Conservation (phyloP, 1,140 invertebrate genomes). For the Condylostylus longicornis region DNA sequence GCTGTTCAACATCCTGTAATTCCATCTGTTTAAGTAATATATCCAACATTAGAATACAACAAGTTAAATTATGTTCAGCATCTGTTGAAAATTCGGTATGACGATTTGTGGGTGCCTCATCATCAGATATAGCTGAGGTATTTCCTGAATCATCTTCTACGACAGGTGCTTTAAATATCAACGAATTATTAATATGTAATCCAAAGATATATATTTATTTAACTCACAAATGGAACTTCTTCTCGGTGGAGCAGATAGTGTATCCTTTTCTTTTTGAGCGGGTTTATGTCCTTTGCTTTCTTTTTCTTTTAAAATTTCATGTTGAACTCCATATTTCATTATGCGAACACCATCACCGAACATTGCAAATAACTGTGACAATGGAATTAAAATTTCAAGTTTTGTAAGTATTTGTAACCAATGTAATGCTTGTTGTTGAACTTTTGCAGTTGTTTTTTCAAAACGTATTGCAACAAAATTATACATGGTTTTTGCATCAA, state of each 20-base stretch:
- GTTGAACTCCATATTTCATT: constrained; percentile 40
- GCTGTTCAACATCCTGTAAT: constrained; percentile 74
- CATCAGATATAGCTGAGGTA: constrained; percentile 54
- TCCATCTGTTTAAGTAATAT: constrained; percentile 93
- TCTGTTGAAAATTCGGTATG: constrained; percentile 46
- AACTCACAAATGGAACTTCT: constrained; percentile 41
- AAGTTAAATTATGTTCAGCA: constrained; percentile 65
- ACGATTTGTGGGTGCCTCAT: constrained; percentile 43
- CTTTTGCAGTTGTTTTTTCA: constrained; percentile 64
- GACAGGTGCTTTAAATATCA: constrained; percentile 36
- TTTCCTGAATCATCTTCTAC: constrained; percentile 52
- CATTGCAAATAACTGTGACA: constrained; percentile 72
- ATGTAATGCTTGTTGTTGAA: constrained; percentile 84
- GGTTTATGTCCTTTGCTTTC: constrained; percentile 33
- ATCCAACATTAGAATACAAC: constrained; percentile 93
- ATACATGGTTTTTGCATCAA: constrained; percentile 87
- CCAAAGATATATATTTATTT: background rate
- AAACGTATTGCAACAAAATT: constrained; percentile 84
- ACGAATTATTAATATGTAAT: background rate
- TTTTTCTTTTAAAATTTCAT: constrained; percentile 34
- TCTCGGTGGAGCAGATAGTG: constrained; percentile 26
- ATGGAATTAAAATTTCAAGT: constrained; percentile 75
- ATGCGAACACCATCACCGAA: constrained; percentile 67
- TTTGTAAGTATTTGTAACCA: constrained; percentile 90
- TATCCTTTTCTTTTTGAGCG: constrained; percentile 24